Percentiles rank a stretch among this genome's conserved stretches.
phyloP scores from a whole-genome alignment of 1,140 invertebrate genomes.

The Trichonephila clavipes region DNA sequence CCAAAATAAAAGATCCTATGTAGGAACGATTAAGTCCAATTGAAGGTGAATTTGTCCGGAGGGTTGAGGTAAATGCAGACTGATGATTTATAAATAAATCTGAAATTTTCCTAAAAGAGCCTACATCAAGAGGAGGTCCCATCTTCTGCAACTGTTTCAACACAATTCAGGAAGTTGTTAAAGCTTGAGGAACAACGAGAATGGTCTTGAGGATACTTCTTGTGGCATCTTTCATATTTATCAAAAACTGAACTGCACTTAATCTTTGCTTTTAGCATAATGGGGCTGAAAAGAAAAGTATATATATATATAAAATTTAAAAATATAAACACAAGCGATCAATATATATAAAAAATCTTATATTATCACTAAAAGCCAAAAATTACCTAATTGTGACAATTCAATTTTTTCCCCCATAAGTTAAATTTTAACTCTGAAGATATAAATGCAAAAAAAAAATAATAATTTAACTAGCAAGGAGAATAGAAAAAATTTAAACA shows the following conservation, averaged over 20 bases:
- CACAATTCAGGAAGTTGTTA: slow-evolving; percentile 58
- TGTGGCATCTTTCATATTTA: slow-evolving; percentile 46
- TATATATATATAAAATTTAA: too few species aligned
- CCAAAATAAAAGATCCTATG: background rate
- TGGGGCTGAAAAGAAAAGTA: slow-evolving; percentile 29
- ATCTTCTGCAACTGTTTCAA: slow-evolving; percentile 42
- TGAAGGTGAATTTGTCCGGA: slow-evolving; percentile 17
- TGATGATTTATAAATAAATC: background rate
- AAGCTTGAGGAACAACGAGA: slow-evolving; percentile 9
- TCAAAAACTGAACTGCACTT: slow-evolving; percentile 38
- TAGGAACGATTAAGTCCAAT: background rate
- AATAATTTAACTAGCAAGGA: too few species aligned
- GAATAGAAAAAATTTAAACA: too few species aligned
- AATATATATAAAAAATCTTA: too few species aligned
- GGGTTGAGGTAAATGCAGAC: slow-evolving; percentile 8
- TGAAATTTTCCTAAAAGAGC: background rate
- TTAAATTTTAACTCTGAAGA: too few species aligned
- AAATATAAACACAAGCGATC: too few species aligned
- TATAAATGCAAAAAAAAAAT: too few species aligned
- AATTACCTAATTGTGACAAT: too few species aligned
- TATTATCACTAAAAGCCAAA: too few species aligned
- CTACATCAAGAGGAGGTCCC: slow-evolving; percentile 8
- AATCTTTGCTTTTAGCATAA: slow-evolving; percentile 61
- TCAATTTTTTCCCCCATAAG: too few species aligned
- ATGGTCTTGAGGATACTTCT: slow-evolving; percentile 11